Base-by-base conservation (phyloP, 2,888 invertebrate species). In the Chloroclysta siterata region DNA sequence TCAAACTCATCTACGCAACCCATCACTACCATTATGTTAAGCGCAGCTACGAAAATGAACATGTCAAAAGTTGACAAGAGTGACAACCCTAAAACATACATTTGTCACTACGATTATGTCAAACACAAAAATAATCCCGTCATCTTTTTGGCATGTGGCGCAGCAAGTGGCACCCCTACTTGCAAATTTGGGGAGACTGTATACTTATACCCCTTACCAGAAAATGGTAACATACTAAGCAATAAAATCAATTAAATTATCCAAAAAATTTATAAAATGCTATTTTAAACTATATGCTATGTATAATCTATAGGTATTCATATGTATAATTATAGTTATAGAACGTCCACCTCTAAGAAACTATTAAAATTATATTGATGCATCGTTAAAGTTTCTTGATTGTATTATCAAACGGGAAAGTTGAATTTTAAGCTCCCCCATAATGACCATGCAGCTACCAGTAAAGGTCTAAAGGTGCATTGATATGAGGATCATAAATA, bases 81-180 rank as follows among this genome's bases (percentile, higher is more conserved):
- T 85, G 88, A 88, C 90, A 88, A 78, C 85, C 85, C 86, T 87
- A 87, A 86, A 88, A 79, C 73, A 89, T 83, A 87, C 88, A 90
- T 92, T 92, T 93, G 92, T 93, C 92, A 92, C 90, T 90, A 90
- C 87, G 92, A 92, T 93, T 91, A 93, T 92, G 92, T 92, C 92
- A 93, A 92, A 91, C 88, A 90, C 91, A 92, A 90, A 90, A 89
- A 92, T 93, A 93, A 93, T 92, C 92, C 91, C 87, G 89, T 90
- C 92, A 91, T 92, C 88, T 89, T 85, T 90, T 88, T 88, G 89
- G 86, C 88, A 82, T 88, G 83, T 81, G 88, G 82, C 87, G 80
- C 46, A 65, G 56, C 62, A 55, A 65, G 58, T 62, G 55, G 68
- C 88, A 84, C 90, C 89, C 90, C 87, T 89, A 84, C 84, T 89